These are phyloP conservation scores for Drosophila ustulata DNA, from an alignment of 2,888 invertebrate genomes.

Conservation along the genomic window DNA sequence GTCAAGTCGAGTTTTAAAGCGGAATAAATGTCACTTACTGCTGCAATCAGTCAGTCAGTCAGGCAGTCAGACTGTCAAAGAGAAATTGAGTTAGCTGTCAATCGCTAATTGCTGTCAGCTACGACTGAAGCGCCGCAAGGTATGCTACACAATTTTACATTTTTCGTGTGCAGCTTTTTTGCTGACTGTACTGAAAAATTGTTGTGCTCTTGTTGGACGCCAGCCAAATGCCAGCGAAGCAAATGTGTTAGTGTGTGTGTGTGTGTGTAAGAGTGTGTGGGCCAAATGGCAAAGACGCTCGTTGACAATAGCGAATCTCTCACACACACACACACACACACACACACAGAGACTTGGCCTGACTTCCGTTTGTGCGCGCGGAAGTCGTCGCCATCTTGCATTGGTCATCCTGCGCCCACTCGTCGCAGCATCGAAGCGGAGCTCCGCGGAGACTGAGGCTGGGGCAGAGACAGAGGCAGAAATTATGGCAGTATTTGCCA, in stretches of 20 bases:
- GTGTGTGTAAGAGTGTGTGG: slow-evolving; percentile 50
- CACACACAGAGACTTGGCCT: slow-evolving; percentile 55
- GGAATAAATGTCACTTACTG: no score
- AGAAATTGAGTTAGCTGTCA: slow-evolving; percentile 32
- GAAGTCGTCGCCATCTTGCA: slow-evolving; percentile 79
- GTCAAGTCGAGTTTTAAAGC: no score
- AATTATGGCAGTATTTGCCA: slow-evolving; percentile 81
- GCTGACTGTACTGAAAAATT: slow-evolving; percentile 77
- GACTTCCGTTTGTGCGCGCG: slow-evolving; percentile 76
- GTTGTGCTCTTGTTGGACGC: slow-evolving; percentile 63
- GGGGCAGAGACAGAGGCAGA: slow-evolving; percentile 41
- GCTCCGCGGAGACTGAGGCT: slow-evolving; percentile 11
- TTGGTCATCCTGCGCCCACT: slow-evolving; percentile 80
- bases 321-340: slow-evolving; percentile 11
- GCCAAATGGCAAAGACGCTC: slow-evolving; percentile 64
- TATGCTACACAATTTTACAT: slow-evolving; percentile 46
- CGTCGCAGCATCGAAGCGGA: slow-evolving; percentile 59
- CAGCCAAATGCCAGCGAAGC: slow-evolving; percentile 58
- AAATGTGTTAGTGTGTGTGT: slow-evolving; percentile 21
- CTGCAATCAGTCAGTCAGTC: no score
- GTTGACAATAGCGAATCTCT: slow-evolving; percentile 56
- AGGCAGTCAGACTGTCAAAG: not conserved
- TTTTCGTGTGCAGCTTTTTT: slow-evolving; percentile 53
- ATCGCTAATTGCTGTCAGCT: slow-evolving; percentile 59
- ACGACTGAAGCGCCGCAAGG: slow-evolving; percentile 45